phyloP scores from a whole-genome alignment of 2,888 invertebrate genomes.

The Metopia argyrocephala region DNA sequence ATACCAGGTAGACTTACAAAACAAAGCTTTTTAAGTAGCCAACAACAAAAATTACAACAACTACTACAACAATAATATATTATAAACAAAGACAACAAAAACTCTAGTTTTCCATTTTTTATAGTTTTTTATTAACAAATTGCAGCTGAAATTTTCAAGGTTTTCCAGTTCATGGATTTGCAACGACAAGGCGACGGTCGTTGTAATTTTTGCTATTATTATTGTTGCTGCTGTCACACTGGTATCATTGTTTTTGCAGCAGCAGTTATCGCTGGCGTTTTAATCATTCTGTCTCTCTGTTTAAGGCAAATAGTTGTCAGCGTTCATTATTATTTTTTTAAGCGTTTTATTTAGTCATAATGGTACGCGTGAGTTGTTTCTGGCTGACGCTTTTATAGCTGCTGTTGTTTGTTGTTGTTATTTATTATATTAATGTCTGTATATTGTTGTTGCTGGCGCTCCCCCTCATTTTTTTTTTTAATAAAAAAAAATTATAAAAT shows the following conservation, averaged over 20 bases:
- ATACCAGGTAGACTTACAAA: slow-evolving; percentile 8
- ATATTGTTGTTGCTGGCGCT: slow-evolving; percentile 46
- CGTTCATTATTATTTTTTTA: slow-evolving; percentile 14
- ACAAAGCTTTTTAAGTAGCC: slow-evolving; percentile 1
- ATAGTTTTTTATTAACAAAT: slow-evolving; percentile 40
- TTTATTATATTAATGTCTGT: slow-evolving; percentile 24
- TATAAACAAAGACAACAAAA: slow-evolving; percentile 2
- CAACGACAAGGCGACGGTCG: slow-evolving; percentile 63
- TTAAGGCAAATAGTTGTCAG: slow-evolving; percentile 39
- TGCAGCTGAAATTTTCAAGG: slow-evolving; percentile 74
- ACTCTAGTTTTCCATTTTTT: neutral
- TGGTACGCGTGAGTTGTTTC: slow-evolving; percentile 60
- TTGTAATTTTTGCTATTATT: slow-evolving; percentile 35
- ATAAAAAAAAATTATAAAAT: too few relatives aligned
- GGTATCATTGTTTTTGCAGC: slow-evolving; percentile 27
- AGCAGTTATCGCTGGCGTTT: slow-evolving; percentile 17
- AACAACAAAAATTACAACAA: slow-evolving; percentile 21
- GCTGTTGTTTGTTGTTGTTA: slow-evolving; percentile 3
- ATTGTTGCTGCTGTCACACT: slow-evolving; percentile 17
- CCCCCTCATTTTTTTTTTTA: slow-evolving; percentile 34
- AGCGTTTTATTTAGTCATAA: slow-evolving; percentile 29
- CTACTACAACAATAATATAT: slow-evolving; percentile 18
- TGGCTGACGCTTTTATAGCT: neutral
- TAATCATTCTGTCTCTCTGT: slow-evolving; percentile 7
- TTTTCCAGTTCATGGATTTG: slow-evolving; percentile 74